Conservation (phyloP, 2,888 invertebrate species). For the Meandrusa payeni region DNA sequence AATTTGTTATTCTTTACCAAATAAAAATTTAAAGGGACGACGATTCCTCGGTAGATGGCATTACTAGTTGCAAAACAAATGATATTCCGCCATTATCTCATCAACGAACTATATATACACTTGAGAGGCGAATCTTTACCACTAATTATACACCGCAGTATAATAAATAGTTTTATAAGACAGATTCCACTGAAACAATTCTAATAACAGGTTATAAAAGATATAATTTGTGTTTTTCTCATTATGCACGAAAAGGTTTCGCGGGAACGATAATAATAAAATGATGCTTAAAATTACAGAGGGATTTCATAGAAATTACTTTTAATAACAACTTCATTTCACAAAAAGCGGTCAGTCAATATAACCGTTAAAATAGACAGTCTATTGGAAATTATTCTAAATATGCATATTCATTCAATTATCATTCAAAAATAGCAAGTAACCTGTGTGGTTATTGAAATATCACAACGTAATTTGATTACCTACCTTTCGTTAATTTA, state of each 20-base stretch:
- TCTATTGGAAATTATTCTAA: too few relatives aligned
- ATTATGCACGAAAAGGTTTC: conserved; percentile 13
- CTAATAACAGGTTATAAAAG: conserved; percentile 24
- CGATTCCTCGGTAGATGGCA: conserved; percentile 57
- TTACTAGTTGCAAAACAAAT: conserved; percentile 52
- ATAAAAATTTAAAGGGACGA: neutral
- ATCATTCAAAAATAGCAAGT: too few relatives aligned
- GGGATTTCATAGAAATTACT: neutral
- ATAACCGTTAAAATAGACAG: too few relatives aligned
- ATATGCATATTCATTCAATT: too few relatives aligned
- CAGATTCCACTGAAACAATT: conserved; percentile 41
- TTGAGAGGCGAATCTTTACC: conserved; percentile 42
- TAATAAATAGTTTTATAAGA: conserved; percentile 51
- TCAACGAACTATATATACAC: conserved; percentile 27
- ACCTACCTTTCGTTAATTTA: too few relatives aligned
- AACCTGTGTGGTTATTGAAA: too few relatives aligned
- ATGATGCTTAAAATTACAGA: neutral
- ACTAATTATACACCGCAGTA: conserved; percentile 47
- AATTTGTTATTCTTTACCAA: too few relatives aligned
- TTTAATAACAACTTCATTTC: neutral
- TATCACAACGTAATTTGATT: too few relatives aligned
- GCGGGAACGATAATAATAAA: conserved; percentile 11
- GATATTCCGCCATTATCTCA: conserved; percentile 32
- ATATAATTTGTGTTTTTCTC: conserved; percentile 19
- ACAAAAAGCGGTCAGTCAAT: too few relatives aligned